These are phyloP conservation scores for Andrena cerasifolii DNA, from an alignment of 1,140 invertebrate genomes.

Conservation along the genomic window DNA sequence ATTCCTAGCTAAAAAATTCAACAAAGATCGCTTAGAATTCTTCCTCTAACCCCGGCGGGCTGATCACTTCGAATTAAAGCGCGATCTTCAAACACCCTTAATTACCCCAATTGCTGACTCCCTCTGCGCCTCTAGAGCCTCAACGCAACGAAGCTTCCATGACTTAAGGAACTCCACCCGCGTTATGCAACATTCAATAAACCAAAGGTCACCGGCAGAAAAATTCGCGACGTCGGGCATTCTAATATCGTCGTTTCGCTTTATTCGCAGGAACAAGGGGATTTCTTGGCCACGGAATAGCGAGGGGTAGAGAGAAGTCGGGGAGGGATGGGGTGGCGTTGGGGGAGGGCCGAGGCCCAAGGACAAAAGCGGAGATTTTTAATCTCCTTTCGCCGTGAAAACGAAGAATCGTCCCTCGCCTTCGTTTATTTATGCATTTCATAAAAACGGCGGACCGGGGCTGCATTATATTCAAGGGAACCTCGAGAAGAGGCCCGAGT, in stretches of 20 bases:
- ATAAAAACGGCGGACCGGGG: slow-evolving; percentile 40
- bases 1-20: too few species aligned
- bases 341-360: not conserved
- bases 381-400: slow-evolving; percentile 34
- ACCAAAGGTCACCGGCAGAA: not conserved
- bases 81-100: too few species aligned
- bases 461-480: slow-evolving; percentile 34
- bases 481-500: slow-evolving; percentile 9
- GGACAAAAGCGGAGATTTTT: slow-evolving; percentile 33
- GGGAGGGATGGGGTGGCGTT: not conserved
- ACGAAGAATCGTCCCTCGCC: slow-evolving; percentile 30
- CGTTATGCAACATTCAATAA: not conserved
- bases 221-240: not conserved
- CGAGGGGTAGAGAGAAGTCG: slow-evolving; percentile 22
- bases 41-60: too few species aligned
- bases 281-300: slow-evolving; percentile 24
- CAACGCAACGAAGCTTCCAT: too few species aligned
- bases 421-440: slow-evolving; percentile 51
- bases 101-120: too few species aligned
- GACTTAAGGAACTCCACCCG: too few species aligned
- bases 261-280: slow-evolving; percentile 3
- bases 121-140: too few species aligned
- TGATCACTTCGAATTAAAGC: too few species aligned
- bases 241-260: not conserved
- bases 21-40: too few species aligned